Evolutionary conservation across 2,113 vertebrate species (phyloP).

Genomic region (Crotalus viridis): DNA sequence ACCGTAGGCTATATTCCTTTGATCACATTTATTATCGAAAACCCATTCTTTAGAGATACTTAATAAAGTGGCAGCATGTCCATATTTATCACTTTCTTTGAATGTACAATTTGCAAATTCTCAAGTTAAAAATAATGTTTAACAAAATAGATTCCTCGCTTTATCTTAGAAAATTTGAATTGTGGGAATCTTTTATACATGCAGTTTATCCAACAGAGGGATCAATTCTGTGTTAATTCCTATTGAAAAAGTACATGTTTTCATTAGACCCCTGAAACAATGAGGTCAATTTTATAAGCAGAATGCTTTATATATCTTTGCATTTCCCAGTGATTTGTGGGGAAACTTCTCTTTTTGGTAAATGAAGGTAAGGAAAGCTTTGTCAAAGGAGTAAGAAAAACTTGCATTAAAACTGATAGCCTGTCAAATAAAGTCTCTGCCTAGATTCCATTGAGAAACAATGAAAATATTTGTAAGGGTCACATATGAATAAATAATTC

Average conservation of each 20-base stretch:
- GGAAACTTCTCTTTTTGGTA: conserved; percentile 49
- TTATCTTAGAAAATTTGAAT: neutral
- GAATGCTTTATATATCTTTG: neutral
- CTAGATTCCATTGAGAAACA: neutral
- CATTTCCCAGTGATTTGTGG: conserved; percentile 23
- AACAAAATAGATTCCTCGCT: neutral
- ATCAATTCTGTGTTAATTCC: neutral
- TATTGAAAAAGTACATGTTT: neutral
- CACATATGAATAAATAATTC: neutral
- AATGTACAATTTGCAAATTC: neutral
- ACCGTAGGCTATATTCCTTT: neutral
- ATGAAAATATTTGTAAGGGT: conserved; percentile 23
- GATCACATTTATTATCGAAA: neutral
- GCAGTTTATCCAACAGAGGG: neutral
- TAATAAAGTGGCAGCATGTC: neutral
- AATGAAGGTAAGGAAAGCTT: conserved; percentile 40
- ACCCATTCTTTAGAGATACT: neutral
- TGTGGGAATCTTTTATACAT: neutral
- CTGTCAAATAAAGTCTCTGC: conserved; percentile 1
- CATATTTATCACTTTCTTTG: neutral
- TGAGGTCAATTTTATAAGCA: conserved; percentile 18
- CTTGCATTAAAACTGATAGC: neutral
- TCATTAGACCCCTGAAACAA: neutral
- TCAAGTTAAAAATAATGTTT: neutral
- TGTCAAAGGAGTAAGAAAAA: neutral